phyloP scores from a whole-genome alignment of 2,113 vertebrate species.

The Vulpes vulpes region DNA sequence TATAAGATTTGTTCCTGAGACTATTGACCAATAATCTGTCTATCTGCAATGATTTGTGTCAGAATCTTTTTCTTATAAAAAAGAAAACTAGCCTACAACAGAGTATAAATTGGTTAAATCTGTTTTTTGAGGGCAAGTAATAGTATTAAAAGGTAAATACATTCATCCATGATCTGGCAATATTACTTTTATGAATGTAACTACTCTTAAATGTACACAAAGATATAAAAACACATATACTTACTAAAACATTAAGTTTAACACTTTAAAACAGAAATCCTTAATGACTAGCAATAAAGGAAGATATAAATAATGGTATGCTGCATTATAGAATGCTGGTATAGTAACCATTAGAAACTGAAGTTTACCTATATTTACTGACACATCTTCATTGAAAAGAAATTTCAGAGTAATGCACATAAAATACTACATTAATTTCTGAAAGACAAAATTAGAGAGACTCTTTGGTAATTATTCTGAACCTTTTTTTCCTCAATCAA shows the following conservation, averaged over 20 bases:
- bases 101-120: neutral
- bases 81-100: neutral
- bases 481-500: neutral
- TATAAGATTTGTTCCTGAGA: neutral
- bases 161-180: neutral
- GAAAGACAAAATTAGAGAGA: neutral
- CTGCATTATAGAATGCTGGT: neutral
- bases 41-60: neutral
- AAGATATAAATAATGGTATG: neutral
- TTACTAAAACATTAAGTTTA: neutral
- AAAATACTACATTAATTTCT: conserved; percentile 26
- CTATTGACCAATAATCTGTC: neutral
- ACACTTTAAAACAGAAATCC: conserved; percentile 47
- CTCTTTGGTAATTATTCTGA: neutral
- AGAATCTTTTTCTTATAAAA: neutral
- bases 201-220: neutral
- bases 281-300: neutral
- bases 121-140: neutral
- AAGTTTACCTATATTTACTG: conserved; percentile 9
- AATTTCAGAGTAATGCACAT: neutral
- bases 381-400: conserved; percentile 9
- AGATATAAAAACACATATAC: neutral
- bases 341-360: neutral
- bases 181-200: neutral
- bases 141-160: neutral